Base-by-base conservation (phyloP, 2,797 vertebrate species). In the Pantherophis vulpinus region DNA sequence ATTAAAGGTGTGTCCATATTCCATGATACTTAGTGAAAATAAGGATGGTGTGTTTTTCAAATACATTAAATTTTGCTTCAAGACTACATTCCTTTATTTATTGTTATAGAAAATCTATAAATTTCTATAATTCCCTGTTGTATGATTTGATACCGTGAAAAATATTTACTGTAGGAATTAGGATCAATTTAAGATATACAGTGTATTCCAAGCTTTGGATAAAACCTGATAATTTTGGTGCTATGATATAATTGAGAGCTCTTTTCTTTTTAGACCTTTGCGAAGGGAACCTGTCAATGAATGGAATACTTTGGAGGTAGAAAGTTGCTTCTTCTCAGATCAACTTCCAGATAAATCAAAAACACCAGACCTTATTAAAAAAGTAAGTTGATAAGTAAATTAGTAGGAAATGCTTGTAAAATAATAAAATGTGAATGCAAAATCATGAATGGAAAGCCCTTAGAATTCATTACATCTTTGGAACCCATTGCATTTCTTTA, bases 331-430 rank as follows among this genome's bases (percentile, higher is more conserved):
- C 95, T 98, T 98, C 93, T 97, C 98, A 0, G 98, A 98, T 92
- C 98, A 98, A 91, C 97, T 98, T 96, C 98, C 98, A 94, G 98
- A 98, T 95, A 96, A 98, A 5, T 99, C 99, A 96, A 98, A 99
- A 96, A 98, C 99, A 97, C 98, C 99, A 93, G 99, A 99, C 96
- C 99, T 99, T 95, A 97, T 99, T 95, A 99, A 99, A 95, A 99
- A 99, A 98, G 99, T 99, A 97, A 98, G 98, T 96, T 92, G 90
- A 92, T 42, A 10, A 98, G 99, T 99, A 97, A 98, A 98, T 96
- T 92, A 90, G 92, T 42, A 6, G 66, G 88, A 87, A 37, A 13
- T 12, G 0, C 0, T 1, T 56, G 0, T 0, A 87, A 54, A 93
- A 90, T 9, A 10, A 4, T 23, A 90, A 2, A 55, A 0, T 10